These are phyloP conservation scores for Zoanthus sansibaricus DNA, from an alignment of 92 coral and sea anemone genomes.

Conservation along the genomic window DNA sequence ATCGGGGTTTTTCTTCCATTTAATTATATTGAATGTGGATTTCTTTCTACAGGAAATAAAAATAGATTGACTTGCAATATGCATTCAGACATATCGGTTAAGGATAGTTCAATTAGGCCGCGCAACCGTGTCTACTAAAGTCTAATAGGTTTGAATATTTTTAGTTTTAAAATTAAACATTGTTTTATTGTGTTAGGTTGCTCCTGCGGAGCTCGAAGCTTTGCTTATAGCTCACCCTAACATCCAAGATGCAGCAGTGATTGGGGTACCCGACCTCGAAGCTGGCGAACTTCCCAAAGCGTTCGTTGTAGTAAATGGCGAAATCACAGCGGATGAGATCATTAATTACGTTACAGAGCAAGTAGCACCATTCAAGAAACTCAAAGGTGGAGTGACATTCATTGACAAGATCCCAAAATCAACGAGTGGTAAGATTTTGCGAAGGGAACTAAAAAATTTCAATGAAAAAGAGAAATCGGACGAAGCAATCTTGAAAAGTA, in stretches of 20 bases:
- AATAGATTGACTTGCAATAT: too few relatives aligned
- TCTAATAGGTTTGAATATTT: too few relatives aligned
- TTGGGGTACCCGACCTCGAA: slow-evolving; percentile 79
- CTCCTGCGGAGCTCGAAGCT: slow-evolving; percentile 91
- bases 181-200: slow-evolving; percentile 58
- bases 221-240: slow-evolving; percentile 83
- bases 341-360: slow-evolving; percentile 18
- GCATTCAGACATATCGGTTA: too few relatives aligned
- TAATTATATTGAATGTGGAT: too few relatives aligned
- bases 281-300: slow-evolving; percentile 84
- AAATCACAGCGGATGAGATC: slow-evolving; percentile 44
- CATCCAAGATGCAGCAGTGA: slow-evolving; percentile 87
- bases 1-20: too few relatives aligned
- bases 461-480: not conserved
- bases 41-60: too few relatives aligned
- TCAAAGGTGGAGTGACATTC: slow-evolving; percentile 57
- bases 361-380: slow-evolving; percentile 56
- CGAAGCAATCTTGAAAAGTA: slow-evolving; percentile 63
- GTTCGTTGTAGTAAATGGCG: slow-evolving; percentile 39
- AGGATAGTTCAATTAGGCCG: too few relatives aligned
- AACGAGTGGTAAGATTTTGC: slow-evolving; percentile 51
- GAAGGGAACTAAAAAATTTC: slow-evolving; percentile 36
- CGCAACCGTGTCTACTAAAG: too few relatives aligned
- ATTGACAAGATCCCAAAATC: slow-evolving; percentile 64
- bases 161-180: too few relatives aligned